Evolutionary conservation across 2,113 vertebrate species (phyloP), one percentile per base, ranked within the genome.

Genomic region (Mohoua ochrocephala): DNA sequence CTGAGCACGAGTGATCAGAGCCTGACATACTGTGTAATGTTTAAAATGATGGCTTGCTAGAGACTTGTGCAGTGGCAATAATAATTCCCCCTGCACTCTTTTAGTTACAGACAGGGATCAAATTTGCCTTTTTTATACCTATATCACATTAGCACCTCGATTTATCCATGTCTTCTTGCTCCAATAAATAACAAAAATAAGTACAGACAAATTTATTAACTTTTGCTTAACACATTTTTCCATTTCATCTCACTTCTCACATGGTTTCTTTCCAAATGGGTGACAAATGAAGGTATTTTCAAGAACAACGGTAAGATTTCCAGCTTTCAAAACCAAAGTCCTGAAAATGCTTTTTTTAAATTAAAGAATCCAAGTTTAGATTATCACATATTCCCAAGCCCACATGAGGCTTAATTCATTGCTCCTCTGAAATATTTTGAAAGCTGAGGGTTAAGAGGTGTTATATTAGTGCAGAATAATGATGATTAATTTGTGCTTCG

Each of bases 371-470:
- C 24, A 77, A 87, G 23, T 61, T 79, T 50, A 80, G 57, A 27
- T 93, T 96, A 78, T 61, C 63, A 80, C 35, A 37, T 56, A 80
- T 59, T 81, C 59, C 28, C 30, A 63, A 84, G 22, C 22, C 21
- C 56, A 65, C 39, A 57, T 19, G 33, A 67, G 21, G 35, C 18
- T 90, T 88, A 96, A 94, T 90, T 95, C 75, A 96, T 96, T 94
- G 75, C 71, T 92, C 44, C 69, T 95, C 54, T 92, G 83, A 92
- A 96, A 95, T 78, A 89, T 54, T 74, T 56, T 91, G 88, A 93
- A 90, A 94, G 64, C 85, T 28, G 41, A 93, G 56, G 94, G 90
- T 95, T 94, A 87, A 87, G 71, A 93, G 87, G 95, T 95, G 90
- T 95, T 96, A 41, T 84, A 49, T 93, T 70, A 94, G 52, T 81